Percentiles rank a stretch among this genome's conserved stretches.
These are phyloP conservation scores for Platyura marginata DNA, from an alignment of 1,140 invertebrate genomes.

Conservation along the genomic window DNA sequence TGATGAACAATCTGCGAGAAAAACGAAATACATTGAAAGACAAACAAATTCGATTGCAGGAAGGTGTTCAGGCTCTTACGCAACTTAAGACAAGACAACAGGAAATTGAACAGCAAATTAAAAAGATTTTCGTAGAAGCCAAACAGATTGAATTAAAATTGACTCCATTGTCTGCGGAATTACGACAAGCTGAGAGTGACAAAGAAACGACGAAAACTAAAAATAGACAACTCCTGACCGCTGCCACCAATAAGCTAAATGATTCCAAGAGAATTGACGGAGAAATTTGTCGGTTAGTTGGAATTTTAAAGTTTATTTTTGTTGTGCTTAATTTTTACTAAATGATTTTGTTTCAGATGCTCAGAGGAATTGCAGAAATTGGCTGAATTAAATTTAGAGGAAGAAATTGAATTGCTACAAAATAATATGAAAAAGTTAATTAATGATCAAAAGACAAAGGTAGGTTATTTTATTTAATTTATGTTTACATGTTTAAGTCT, in stretches of 20 bases:
- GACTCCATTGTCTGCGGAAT: slow-evolving; percentile 21
- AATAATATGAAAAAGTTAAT: background rate
- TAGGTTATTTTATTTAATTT: background rate
- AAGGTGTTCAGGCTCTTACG: slow-evolving; percentile 20
- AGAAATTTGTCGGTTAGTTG: no score
- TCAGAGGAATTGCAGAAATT: background rate
- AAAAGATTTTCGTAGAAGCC: slow-evolving; percentile 22
- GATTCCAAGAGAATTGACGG: slow-evolving; percentile 20
- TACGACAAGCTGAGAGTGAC: slow-evolving; percentile 18
- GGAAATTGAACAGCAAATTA: slow-evolving; percentile 14
- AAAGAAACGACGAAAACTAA: slow-evolving; percentile 26
- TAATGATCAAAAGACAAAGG: background rate
- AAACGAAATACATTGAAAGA: slow-evolving; percentile 12
- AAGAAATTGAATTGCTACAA: background rate
- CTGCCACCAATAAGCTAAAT: slow-evolving; percentile 17
- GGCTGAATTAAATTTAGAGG: background rate
- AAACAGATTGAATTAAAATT: slow-evolving; percentile 21
- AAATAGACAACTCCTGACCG: slow-evolving; percentile 16
- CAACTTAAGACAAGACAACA: slow-evolving; percentile 17
- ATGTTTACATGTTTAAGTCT: no score
- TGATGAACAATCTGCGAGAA: slow-evolving; percentile 15
- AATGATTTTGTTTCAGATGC: background rate
- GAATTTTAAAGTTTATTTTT: no score
- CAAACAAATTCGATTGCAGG: slow-evolving; percentile 17
- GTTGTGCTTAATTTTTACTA: background rate